Evolutionary conservation across 2,888 invertebrate species (phyloP).

Genomic region (Leptopterna dolabrata): DNA sequence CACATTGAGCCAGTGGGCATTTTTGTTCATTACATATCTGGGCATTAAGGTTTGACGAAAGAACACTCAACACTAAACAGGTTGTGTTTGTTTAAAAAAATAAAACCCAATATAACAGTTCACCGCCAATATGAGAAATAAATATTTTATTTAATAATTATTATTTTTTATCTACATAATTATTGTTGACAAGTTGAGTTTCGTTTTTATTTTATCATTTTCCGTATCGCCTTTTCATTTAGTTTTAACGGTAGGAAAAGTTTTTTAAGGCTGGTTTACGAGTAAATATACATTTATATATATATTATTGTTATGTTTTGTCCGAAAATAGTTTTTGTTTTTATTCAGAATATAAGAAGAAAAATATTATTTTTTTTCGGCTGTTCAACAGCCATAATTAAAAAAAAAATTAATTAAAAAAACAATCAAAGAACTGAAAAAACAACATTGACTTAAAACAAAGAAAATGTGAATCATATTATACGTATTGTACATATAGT

Average conservation of each 20-base stretch:
- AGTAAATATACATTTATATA: constrained; percentile 6
- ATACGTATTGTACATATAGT: constrained; percentile 51
- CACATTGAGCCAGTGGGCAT: constrained; percentile 45
- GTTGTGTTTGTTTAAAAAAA: not conserved
- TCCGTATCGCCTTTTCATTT: not conserved
- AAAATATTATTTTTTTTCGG: constrained; percentile 47
- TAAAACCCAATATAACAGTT: not conserved
- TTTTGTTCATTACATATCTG: constrained; percentile 35
- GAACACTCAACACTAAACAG: not conserved
- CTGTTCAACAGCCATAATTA: constrained; percentile 40
- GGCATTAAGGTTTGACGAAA: constrained; percentile 21
- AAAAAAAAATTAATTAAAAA: not conserved
- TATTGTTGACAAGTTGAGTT: not conserved
- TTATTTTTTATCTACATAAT: not conserved
- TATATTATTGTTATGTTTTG: constrained; percentile 42
- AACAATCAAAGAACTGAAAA: constrained; percentile 55
- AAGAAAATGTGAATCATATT: constrained; percentile 33
- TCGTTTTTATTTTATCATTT: not conserved
- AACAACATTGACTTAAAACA: constrained; percentile 18
- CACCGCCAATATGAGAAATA: not conserved
- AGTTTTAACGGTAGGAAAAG: not conserved
- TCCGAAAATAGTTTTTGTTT: constrained; percentile 38
- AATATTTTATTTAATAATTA: no score
- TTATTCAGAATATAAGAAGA: constrained; percentile 35
- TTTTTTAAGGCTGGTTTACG: constrained; percentile 34